These are phyloP conservation scores for Drosophila yooni DNA, from an alignment of 2,888 invertebrate species.

Conservation along the genomic window DNA sequence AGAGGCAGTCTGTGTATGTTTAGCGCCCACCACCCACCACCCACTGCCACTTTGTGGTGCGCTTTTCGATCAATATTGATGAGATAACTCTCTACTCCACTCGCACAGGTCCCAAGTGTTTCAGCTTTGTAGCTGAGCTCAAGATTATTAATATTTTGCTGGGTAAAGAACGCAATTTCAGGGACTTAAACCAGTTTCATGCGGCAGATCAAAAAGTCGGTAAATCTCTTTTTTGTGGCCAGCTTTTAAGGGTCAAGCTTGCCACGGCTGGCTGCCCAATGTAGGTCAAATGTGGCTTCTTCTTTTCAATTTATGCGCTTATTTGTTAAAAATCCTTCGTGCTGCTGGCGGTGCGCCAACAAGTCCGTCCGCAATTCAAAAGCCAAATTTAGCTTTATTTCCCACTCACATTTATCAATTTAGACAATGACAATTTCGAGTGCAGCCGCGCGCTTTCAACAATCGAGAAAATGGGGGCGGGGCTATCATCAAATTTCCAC, in stretches of 20 bases:
- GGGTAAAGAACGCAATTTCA: slow-evolving; percentile 37
- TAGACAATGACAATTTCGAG: slow-evolving; percentile 44
- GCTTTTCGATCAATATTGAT: slow-evolving; percentile 57
- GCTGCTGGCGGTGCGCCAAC: slow-evolving; percentile 36
- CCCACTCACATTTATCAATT: slow-evolving; percentile 59
- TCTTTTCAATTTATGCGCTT: slow-evolving; percentile 66
- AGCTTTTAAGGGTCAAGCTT: slow-evolving; percentile 45
- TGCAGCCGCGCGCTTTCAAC: slow-evolving; percentile 41
- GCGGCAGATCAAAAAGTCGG: slow-evolving; percentile 16
- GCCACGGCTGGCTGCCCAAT: slow-evolving; percentile 18
- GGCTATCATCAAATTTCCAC: slow-evolving; percentile 35
- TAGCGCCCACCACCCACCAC: background rate
- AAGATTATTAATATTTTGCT: slow-evolving; percentile 48
- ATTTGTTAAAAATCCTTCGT: slow-evolving; percentile 47
- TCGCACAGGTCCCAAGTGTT: slow-evolving; percentile 35
- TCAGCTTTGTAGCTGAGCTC: slow-evolving; percentile 30
- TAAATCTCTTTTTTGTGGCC: slow-evolving; percentile 10
- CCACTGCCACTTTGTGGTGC: background rate
- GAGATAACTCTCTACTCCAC: slow-evolving; percentile 42
- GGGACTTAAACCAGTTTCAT: slow-evolving; percentile 38
- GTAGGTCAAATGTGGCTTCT: slow-evolving; percentile 53
- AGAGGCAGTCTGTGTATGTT: slow-evolving; percentile 26
- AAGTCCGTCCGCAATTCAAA: slow-evolving; percentile 11
- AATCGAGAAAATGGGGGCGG: background rate
- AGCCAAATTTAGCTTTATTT: slow-evolving; percentile 33